Evolutionary conservation across 2,888 invertebrate genomes (phyloP).

Genomic region (Dascillus cervinus): DNA sequence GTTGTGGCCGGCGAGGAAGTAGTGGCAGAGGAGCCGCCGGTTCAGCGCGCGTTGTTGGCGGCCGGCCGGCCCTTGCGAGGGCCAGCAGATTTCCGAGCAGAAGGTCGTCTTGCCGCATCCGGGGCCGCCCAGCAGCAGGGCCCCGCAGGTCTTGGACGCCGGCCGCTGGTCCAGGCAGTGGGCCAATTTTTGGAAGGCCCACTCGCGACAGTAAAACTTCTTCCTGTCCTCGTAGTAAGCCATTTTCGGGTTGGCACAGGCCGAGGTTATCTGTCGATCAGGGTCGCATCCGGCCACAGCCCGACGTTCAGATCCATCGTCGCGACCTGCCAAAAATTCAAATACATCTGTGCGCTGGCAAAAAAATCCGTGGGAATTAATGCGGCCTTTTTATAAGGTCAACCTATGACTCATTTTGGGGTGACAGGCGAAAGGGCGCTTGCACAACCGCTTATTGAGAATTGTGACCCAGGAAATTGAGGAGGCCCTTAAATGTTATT

Average conservation of each 20-base stretch:
- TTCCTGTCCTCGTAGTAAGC: conserved; percentile 53
- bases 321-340: no score
- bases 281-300: no score
- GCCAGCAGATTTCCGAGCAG: conserved; percentile 70
- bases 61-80: conserved; percentile 58
- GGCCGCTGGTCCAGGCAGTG: conserved; percentile 86
- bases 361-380: no score
- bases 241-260: conserved; percentile 24
- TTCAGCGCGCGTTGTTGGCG: conserved; percentile 67
- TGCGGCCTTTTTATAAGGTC: conserved; percentile 18
- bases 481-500: no score
- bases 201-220: conserved; percentile 85
- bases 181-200: conserved; percentile 90
- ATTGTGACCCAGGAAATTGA: no score
- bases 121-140: conserved; percentile 77
- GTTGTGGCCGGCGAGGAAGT: conserved; percentile 81
- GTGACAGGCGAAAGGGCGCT: no score
- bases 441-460: no score
- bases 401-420: conserved; percentile 14
- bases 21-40: conserved; percentile 74
- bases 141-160: conserved; percentile 78
- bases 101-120: conserved; percentile 94
- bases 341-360: no score
- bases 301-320: no score
- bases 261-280: no score